phyloP scores from a whole-genome alignment of 2,888 invertebrate species.

The Eristalis pertinax region DNA sequence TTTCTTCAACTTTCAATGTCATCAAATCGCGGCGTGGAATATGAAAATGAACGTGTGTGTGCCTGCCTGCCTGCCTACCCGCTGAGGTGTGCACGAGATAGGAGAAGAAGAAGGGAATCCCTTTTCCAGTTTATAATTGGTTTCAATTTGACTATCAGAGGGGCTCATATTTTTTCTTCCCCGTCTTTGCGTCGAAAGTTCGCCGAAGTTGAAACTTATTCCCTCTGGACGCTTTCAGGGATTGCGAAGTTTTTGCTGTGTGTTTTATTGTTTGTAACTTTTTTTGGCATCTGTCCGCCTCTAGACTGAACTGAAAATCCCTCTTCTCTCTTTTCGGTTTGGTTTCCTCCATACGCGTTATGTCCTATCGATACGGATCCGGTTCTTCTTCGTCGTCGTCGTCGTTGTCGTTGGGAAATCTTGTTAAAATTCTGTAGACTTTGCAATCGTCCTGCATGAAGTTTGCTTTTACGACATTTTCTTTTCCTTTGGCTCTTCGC shows the following conservation, averaged over 20 bases:
- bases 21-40: background rate
- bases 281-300: background rate
- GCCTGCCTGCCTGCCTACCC: no score
- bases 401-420: background rate
- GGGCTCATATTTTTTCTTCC: no score
- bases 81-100: background rate
- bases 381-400: background rate
- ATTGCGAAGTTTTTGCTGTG: background rate
- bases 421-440: background rate
- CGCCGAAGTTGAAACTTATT: background rate
- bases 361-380: background rate
- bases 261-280: background rate
- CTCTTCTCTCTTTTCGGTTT: no score
- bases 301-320: no score
- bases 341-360: background rate
- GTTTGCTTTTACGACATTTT: background rate
- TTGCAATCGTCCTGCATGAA: background rate
- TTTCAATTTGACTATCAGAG: background rate
- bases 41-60: background rate
- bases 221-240: background rate
- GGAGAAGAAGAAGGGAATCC: background rate
- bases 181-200: background rate
- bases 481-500: background rate
- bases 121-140: background rate
- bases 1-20: conserved; percentile 35